Percentiles rank a stretch among this genome's conserved stretches.
These are phyloP conservation scores for Cassiopea xamachana DNA, from an alignment of 30 jellyfish, hydroid and myxozoan species.

Conservation along the genomic window DNA sequence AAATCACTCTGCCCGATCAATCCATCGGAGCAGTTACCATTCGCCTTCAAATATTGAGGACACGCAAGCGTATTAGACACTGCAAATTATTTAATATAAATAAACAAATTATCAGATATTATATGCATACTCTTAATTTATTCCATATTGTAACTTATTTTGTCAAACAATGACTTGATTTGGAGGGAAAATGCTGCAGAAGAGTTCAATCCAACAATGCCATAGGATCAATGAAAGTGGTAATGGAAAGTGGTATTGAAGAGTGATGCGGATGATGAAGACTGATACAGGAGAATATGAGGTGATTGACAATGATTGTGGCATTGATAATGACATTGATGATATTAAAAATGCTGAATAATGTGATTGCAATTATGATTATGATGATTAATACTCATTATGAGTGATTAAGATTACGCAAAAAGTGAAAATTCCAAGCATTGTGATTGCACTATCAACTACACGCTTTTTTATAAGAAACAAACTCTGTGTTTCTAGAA, in stretches of 20 bases:
- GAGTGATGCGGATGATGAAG: not conserved
- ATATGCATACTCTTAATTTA: slow-evolving; percentile 68
- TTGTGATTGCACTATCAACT: not conserved
- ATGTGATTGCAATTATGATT: not conserved
- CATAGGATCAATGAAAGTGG: not conserved
- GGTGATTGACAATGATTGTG: not conserved
- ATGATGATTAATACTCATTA: not conserved
- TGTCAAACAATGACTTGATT: slow-evolving; percentile 53
- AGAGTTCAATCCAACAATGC: not conserved
- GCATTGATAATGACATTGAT: not conserved
- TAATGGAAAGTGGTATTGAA: not conserved
- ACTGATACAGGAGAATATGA: not conserved
- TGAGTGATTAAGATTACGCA: not conserved
- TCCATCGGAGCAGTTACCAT: slow-evolving; percentile 73
- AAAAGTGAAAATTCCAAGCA: not conserved
- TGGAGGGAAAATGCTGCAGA: slow-evolving; percentile 15
- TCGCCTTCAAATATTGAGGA: slow-evolving; percentile 76
- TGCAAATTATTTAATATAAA: slow-evolving; percentile 68
- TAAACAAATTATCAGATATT: slow-evolving; percentile 44
- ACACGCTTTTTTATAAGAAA: too few relatives aligned
- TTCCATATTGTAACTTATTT: slow-evolving; percentile 65
- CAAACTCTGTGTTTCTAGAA: too few relatives aligned
- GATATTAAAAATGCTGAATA: not conserved
- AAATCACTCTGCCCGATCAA: slow-evolving; percentile 64
- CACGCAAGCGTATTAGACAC: slow-evolving; percentile 78